Conservation (phyloP, 2,113 vertebrate species). For the Ginglymostoma cirratum region DNA sequence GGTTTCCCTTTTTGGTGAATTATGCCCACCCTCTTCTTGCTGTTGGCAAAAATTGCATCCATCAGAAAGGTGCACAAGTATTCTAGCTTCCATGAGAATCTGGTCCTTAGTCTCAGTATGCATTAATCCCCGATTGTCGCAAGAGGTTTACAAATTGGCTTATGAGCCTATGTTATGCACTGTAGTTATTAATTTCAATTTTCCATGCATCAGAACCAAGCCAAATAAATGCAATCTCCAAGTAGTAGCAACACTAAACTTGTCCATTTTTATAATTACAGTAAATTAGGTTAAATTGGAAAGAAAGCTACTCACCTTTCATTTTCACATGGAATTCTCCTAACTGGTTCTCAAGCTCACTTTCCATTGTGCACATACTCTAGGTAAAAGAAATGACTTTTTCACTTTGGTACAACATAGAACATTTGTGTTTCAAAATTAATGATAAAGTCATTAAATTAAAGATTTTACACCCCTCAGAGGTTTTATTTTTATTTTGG, state of each 20-base stretch:
- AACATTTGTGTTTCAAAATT: not conserved
- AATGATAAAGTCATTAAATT: not conserved
- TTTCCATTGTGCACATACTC: slow-evolving; percentile 94
- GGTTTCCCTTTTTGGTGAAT: not conserved
- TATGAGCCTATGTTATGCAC: not conserved
- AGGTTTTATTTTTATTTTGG: not conserved
- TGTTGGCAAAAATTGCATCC: not conserved
- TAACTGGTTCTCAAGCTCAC: slow-evolving; percentile 82
- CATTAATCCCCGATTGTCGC: not conserved
- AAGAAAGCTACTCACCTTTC: slow-evolving; percentile 70
- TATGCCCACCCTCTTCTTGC: too few relatives aligned
- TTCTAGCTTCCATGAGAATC: not conserved
- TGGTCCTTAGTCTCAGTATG: not conserved
- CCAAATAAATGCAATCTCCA: not conserved
- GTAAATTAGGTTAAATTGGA: not conserved
- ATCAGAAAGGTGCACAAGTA: not conserved
- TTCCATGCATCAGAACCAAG: not conserved
- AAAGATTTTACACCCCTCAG: not conserved
- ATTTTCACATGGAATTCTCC: slow-evolving; percentile 93
- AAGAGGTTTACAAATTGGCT: not conserved
- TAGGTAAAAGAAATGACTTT: slow-evolving; percentile 44
- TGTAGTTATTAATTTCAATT: not conserved
- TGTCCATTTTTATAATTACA: not conserved
- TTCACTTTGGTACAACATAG: not conserved
- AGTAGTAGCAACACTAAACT: not conserved